Evolutionary conservation across 2,797 vertebrate species (phyloP).

Genomic region (Siniperca undulata): DNA sequence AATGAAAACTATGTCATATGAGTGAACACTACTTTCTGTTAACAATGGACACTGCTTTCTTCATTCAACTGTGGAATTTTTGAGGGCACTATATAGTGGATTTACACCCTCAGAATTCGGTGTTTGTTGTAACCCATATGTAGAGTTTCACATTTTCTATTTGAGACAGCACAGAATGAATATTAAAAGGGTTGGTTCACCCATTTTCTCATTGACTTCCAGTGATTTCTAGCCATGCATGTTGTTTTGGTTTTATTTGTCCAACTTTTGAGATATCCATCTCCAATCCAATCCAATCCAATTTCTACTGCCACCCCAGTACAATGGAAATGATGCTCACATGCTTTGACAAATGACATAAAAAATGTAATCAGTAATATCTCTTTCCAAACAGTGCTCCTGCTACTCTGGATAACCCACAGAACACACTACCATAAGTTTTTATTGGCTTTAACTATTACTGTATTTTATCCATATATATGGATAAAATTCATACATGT

Average conservation of each 20-base stretch:
- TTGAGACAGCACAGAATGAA: neutral
- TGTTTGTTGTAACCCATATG: neutral
- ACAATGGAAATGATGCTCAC: neutral
- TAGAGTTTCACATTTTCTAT: neutral
- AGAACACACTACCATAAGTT: too few species aligned
- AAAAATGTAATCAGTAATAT: neutral
- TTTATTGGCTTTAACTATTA: neutral
- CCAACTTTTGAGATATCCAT: neutral
- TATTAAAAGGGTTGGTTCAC: neutral
- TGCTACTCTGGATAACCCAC: neutral
- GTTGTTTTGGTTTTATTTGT: neutral
- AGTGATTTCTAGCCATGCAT: neutral
- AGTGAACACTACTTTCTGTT: neutral
- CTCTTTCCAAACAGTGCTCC: neutral
- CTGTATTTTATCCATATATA: neutral
- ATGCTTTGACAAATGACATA: neutral
- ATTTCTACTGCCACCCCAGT: neutral
- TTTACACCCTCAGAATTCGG: neutral
- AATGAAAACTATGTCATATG: neutral
- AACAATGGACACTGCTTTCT: neutral
- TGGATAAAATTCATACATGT: neutral
- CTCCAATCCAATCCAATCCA: neutral
- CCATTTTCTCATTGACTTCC: neutral
- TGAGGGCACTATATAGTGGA: neutral
- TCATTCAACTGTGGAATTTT: neutral